Percentiles rank a stretch among this genome's conserved stretches.
These are phyloP conservation scores for Echeneis naucrates DNA, from an alignment of 2,797 vertebrate genomes.

Conservation along the genomic window DNA sequence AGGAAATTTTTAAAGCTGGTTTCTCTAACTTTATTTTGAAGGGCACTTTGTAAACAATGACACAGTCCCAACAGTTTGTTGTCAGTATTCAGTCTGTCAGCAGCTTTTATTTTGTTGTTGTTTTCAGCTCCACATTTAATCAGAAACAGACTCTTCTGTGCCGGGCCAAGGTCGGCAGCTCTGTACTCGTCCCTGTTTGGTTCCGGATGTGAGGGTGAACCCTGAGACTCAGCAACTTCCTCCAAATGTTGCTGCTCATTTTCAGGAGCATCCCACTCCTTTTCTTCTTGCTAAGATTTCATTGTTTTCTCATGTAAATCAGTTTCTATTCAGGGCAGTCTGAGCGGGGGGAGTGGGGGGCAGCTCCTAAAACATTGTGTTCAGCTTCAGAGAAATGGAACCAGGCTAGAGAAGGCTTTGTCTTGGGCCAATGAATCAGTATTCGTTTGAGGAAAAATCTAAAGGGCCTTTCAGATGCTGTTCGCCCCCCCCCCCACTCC, in stretches of 20 bases:
- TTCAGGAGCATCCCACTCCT: slow-evolving; percentile 64
- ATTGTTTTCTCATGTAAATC: slow-evolving; percentile 83
- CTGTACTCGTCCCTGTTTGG: neutral
- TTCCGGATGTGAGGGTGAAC: slow-evolving; percentile 59
- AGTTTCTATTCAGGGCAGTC: slow-evolving; percentile 70
- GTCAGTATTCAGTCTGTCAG: no score
- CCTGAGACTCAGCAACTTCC: slow-evolving; percentile 65
- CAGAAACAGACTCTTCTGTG: no score
- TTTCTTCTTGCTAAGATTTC: slow-evolving; percentile 68
- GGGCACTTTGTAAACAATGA: neutral
- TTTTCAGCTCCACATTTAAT: no score
- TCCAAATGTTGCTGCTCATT: slow-evolving; percentile 64
- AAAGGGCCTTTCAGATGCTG: slow-evolving; percentile 78
- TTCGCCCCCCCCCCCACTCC: slow-evolving; percentile 31
- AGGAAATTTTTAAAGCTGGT: neutral
- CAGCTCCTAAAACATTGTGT: slow-evolving; percentile 69
- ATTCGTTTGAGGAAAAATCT: slow-evolving; percentile 79
- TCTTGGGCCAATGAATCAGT: slow-evolving; percentile 83
- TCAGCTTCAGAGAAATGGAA: slow-evolving; percentile 76
- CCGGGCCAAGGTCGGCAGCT: no score
- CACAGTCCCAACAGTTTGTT: neutral
- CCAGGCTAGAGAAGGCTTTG: slow-evolving; percentile 80
- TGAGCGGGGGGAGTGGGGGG: slow-evolving; percentile 14
- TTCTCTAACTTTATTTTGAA: neutral
- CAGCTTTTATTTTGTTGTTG: no score